phyloP scores from a whole-genome alignment of 2,797 vertebrate genomes.

The Brotula barbata region DNA sequence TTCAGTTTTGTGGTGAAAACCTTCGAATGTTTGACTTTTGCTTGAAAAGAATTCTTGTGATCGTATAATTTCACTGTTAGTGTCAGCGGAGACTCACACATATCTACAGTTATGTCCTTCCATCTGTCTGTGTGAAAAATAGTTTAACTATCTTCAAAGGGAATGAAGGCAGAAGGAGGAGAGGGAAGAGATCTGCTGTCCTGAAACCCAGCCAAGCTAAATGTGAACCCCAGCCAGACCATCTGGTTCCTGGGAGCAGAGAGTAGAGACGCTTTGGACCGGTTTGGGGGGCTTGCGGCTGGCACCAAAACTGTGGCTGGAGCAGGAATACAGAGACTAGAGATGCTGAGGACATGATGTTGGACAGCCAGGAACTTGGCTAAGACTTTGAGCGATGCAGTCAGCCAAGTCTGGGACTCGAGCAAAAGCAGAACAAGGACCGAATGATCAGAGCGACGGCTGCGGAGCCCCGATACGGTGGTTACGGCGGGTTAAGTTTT shows the following conservation, averaged over 20 bases:
- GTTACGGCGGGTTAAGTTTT: too few relatives aligned
- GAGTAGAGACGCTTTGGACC: conserved; percentile 14
- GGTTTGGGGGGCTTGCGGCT: neutral
- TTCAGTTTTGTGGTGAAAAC: too few relatives aligned
- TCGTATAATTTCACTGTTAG: too few relatives aligned
- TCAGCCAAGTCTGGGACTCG: neutral
- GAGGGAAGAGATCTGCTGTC: conserved; percentile 38
- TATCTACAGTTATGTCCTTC: neutral
- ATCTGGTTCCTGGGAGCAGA: conserved; percentile 31
- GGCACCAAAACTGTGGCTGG: conserved; percentile 1
- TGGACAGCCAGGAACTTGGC: neutral
- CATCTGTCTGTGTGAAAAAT: neutral
- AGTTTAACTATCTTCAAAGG: conserved; percentile 1
- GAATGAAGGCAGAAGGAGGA: neutral
- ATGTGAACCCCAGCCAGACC: conserved; percentile 43
- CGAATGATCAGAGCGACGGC: neutral
- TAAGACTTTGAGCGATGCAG: neutral
- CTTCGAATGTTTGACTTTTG: too few relatives aligned
- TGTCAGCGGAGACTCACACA: neutral
- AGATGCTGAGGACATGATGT: neutral
- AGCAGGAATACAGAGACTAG: neutral
- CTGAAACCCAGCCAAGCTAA: conserved; percentile 46
- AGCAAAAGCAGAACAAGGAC: neutral
- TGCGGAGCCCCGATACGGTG: too few relatives aligned
- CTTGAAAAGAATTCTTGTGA: too few relatives aligned